These are phyloP conservation scores for Pseudococcus longispinus DNA, from an alignment of 2,888 invertebrate genomes.

Conservation along the genomic window DNA sequence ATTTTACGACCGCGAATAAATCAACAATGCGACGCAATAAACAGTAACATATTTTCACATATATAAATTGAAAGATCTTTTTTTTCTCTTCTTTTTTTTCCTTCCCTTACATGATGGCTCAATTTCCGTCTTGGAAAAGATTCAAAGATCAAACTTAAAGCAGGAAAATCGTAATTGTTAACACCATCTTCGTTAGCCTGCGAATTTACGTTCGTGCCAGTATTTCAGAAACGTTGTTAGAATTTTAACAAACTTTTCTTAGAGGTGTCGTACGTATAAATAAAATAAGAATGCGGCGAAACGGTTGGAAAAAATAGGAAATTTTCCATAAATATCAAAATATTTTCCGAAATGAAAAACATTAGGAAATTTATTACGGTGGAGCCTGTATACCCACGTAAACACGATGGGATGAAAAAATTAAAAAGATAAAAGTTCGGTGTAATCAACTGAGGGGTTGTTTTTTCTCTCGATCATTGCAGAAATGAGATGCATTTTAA, in stretches of 20 bases:
- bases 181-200: constrained; percentile 42
- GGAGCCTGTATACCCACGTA: not conserved
- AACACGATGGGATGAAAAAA: not conserved
- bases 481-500: not conserved
- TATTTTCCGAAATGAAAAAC: not conserved
- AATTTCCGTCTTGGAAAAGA: constrained; percentile 46
- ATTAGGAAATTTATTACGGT: not conserved
- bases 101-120: constrained; percentile 21
- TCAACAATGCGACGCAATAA: constrained; percentile 37
- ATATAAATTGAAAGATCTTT: constrained; percentile 41
- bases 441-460: not conserved
- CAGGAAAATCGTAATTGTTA: constrained; percentile 43
- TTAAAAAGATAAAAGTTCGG: not conserved
- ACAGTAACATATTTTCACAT: constrained; percentile 30
- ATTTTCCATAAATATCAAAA: not conserved
- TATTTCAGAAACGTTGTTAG: constrained; percentile 30
- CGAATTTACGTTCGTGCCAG: constrained; percentile 38
- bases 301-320: not conserved
- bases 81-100: not conserved
- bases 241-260: constrained; percentile 29
- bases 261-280: not conserved
- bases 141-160: constrained; percentile 42
- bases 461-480: not conserved
- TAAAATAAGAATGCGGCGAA: constrained; percentile 20
- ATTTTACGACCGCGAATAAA: not conserved